Conservation (phyloP, 2,888 invertebrate species). For the Neocrepidodera transversa region DNA sequence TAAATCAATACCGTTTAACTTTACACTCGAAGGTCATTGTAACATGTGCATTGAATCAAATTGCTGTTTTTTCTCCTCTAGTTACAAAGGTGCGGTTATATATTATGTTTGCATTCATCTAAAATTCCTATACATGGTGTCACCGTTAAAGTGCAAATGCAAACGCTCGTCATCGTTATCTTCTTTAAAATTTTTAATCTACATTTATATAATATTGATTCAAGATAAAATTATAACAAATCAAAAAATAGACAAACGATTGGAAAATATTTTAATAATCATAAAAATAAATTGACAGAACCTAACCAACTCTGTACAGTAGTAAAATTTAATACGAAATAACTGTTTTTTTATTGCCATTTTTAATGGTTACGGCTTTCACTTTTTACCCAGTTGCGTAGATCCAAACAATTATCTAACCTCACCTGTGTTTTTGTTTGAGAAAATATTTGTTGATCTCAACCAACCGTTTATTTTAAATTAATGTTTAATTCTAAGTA, state of each 20-base stretch:
- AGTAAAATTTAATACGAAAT: too few species aligned
- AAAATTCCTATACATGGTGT: neutral
- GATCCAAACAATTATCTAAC: constrained; percentile 8
- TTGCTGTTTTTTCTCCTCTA: neutral
- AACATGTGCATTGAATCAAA: neutral
- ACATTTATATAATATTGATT: too few species aligned
- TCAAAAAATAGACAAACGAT: too few species aligned
- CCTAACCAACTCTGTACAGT: too few species aligned
- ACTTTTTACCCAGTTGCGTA: constrained; percentile 20
- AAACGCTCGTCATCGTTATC: too few species aligned
- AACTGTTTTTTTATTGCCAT: constrained; percentile 6
- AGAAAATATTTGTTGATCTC: constrained; percentile 11
- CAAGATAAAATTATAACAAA: too few species aligned
- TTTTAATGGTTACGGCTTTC: constrained; percentile 12
- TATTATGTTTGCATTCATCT: neutral
- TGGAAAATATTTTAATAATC: too few species aligned
- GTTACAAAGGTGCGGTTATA: neutral
- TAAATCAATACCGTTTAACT: neutral
- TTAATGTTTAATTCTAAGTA: neutral
- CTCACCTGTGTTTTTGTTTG: neutral
- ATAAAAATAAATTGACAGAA: too few species aligned
- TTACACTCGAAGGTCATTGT: neutral
- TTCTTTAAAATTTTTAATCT: too few species aligned
- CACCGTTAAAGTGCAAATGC: too few species aligned
- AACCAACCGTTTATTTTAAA: constrained; percentile 4